Base-by-base conservation (phyloP, 2,888 invertebrate genomes). In the Ophion ventricosus region DNA sequence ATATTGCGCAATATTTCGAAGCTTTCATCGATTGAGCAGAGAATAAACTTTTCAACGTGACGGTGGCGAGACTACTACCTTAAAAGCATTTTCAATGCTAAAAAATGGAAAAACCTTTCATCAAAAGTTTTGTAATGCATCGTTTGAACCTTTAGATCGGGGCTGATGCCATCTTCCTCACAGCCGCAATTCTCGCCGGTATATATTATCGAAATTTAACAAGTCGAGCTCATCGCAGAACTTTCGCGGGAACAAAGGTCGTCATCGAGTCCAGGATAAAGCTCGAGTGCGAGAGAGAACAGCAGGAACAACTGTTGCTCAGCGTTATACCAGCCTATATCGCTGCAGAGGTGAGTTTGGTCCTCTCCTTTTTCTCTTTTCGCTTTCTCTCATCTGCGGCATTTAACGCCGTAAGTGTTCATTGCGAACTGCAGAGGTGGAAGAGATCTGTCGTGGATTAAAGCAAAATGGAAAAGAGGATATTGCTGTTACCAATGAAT, bases 251-350 rank as follows among this genome's bases (percentile, higher is more conserved):
- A 40, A 98, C 98, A 67, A 95, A 97, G 86, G 97, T 97, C 17
- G 98, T 98, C 88, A 96, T 98, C 85, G 98, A 98, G 92, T 98
- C 98, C 87, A 95, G 98, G 82, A 97, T 98, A 83, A 98, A 98
- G 94, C 94, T 98, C 86, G 98, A 98, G 94, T 97, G 98, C 91
- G 98, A 98, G 93, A 95, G 97, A 88, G 98, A 98, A 90, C 98
- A 98, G 90, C 98, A 98, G 93, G 98, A 98, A 93, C 97, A 98
- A 91, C 94, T 98, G 84, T 94, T 99, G 82, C 95, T 98, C 25
- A 98, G 98, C 89, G 98, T 99, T 70, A 98, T 99, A 90, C 98
- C 98, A 0, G 98, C 98, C 17, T 98, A 98, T 91, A 97, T 98
- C 86, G 98, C 98, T 17, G 98, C 98, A 40, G 98, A 98, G 96